phyloP scores from a whole-genome alignment of 1,140 invertebrate species.

The Zaprionus inermis region DNA sequence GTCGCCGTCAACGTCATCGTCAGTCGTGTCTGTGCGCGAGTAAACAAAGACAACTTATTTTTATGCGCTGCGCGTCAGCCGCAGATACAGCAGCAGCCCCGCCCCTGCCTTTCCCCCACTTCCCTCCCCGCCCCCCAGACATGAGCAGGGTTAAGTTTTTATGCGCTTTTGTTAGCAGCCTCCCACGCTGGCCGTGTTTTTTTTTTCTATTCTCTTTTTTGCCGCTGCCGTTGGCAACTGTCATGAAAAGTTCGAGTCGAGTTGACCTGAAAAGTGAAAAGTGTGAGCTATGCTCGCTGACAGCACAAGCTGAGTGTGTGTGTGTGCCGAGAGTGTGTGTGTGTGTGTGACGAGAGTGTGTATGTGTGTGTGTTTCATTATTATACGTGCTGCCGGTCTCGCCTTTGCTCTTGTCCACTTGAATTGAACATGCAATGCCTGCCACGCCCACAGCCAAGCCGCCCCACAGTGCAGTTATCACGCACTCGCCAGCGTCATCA shows the following conservation, averaged over 20 bases:
- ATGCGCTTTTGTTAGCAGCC: conserved; percentile 73
- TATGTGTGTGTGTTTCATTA: conserved; percentile 19
- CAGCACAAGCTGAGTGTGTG: background rate
- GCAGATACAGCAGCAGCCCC: conserved; percentile 46
- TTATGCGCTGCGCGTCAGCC: conserved; percentile 74
- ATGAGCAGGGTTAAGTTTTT: conserved; percentile 73
- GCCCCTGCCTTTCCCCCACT: conserved; percentile 1
- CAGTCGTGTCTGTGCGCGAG: conserved; percentile 30
- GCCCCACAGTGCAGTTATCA: conserved; percentile 2
- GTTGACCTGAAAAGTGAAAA: conserved; percentile 70
- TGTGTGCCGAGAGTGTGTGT: conserved; percentile 36
- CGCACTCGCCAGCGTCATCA: conserved; percentile 20
- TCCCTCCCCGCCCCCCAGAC: conserved; percentile 10
- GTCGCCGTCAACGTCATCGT: conserved; percentile 15
- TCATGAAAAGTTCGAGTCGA: conserved; percentile 75
- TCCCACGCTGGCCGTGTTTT: conserved; percentile 35
- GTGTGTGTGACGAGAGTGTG: background rate
- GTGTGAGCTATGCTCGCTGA: conserved; percentile 24
- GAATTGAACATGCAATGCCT: conserved; percentile 35
- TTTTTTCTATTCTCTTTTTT: conserved; percentile 34
- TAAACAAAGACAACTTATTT: conserved; percentile 78
- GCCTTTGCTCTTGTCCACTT: background rate
- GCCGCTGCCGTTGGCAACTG: conserved; percentile 63
- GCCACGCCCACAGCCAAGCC: conserved; percentile 20
- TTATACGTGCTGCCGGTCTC: conserved; percentile 14